Base-by-base conservation (phyloP, 92 coral and sea anemone genomes). In the Nematostella vectensis region DNA sequence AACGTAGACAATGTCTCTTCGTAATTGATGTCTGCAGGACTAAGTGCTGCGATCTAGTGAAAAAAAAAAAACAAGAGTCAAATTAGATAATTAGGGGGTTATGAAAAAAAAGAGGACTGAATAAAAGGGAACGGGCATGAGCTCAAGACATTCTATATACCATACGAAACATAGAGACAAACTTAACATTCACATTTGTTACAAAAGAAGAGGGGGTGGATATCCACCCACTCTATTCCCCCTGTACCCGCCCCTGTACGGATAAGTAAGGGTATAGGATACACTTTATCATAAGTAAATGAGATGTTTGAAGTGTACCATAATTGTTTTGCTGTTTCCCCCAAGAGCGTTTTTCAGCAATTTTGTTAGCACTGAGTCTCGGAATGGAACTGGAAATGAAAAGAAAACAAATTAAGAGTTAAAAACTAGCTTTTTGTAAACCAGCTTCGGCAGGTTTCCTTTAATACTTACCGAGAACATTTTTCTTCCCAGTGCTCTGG, bases 261-360 rank as follows among this genome's bases (percentile, higher is more conserved):
- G 21, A 50, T 13, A 6, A 4, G 26, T 24, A 24, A n/a, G n/a
- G n/a, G n/a, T n/a, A n/a, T n/a, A n/a, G n/a, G n/a, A n/a, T n/a
- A n/a, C n/a, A n/a, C n/a, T n/a, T n/a, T n/a, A n/a, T n/a, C n/a
- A n/a, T n/a, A n/a, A n/a, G n/a, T n/a, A n/a, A n/a, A n/a, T n/a
- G n/a, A n/a, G n/a, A n/a, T n/a, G n/a, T n/a, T n/a, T n/a, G n/a
- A n/a, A n/a, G n/a, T n/a, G 6, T 8, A 50, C 57, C 25, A 77
- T 87, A 22, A 69, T 55, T 27, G 97, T 89, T 59, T 85, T 89
- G 67, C 95, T 85, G 79, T 89, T 89, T n/a, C 97, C 97, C 2
- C 95, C 95, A 31, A 85, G 72, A 57, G 97, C 97, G 67, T 89
- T 89, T 69, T 89, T 85, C 22, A 85, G 83, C 13, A 89, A 81